A percentile compares a stretch with the other conserved stretches of the same genome.
These are phyloP conservation scores for Chymomyza fuscimana DNA, from an alignment of 2,888 invertebrate species.

Conservation along the genomic window DNA sequence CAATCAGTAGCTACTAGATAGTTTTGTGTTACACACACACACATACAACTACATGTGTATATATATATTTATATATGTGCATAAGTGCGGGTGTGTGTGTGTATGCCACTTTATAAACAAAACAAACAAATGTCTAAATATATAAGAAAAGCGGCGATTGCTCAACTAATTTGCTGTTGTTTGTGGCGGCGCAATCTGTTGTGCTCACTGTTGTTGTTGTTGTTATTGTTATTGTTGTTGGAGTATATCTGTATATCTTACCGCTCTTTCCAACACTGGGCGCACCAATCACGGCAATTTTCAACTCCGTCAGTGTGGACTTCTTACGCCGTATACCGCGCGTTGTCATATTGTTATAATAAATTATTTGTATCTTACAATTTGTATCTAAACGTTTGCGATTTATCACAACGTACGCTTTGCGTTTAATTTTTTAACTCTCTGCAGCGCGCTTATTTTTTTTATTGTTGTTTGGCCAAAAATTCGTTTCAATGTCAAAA, in stretches of 20 bases:
- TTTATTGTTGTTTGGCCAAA: conserved; percentile 28
- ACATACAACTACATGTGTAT: conserved; percentile 17
- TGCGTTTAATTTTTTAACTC: not conserved
- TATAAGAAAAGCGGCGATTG: conserved; percentile 64
- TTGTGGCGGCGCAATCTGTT: conserved; percentile 28
- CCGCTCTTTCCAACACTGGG: conserved; percentile 96
- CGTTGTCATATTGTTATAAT: conserved; percentile 83
- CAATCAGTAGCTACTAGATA: not conserved
- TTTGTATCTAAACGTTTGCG: not conserved
- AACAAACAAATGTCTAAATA: conserved; percentile 72
- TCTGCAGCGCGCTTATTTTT: conserved; percentile 26
- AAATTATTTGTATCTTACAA: not conserved
- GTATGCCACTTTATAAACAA: conserved; percentile 70
- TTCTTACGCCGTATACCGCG: conserved; percentile 93
- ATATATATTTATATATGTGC: conserved; percentile 18
- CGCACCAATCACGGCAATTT: conserved; percentile 93
- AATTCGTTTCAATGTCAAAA: conserved; percentile 58
- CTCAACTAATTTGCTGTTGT: conserved; percentile 73
- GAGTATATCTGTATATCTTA: conserved; percentile 77
- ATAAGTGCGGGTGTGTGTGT: not conserved
- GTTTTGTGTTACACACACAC: conserved; percentile 10
- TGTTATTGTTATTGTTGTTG: conserved; percentile 2
- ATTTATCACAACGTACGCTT: not conserved
- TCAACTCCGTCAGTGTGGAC: conserved; percentile 92
- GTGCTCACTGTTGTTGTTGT: conserved; percentile 8